Conservation (phyloP, 2,888 invertebrate genomes). For the Microplitis deprimator region DNA sequence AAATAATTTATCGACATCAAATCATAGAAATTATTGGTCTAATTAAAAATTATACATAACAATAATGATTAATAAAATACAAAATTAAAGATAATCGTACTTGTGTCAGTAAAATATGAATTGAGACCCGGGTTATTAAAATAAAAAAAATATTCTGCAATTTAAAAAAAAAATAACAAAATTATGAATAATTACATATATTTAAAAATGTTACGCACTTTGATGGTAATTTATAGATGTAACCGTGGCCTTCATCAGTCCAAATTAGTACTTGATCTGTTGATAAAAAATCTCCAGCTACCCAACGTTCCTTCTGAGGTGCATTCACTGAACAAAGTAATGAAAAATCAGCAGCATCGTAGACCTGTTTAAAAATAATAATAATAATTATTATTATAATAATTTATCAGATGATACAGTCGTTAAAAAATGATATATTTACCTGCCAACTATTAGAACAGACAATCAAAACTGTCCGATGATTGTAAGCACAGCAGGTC, state of each 20-base stretch:
- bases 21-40: too few species aligned
- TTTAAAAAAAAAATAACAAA: not conserved
- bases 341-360: constrained; percentile 93
- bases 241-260: constrained; percentile 97
- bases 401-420: not conserved
- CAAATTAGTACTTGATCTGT: constrained; percentile 94
- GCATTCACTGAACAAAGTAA: constrained; percentile 93
- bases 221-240: constrained; percentile 94
- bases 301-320: constrained; percentile 92
- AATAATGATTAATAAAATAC: too few species aligned
- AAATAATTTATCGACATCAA: too few species aligned
- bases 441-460: constrained; percentile 98
- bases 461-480: constrained; percentile 95
- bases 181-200: not conserved
- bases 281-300: constrained; percentile 94
- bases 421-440: constrained; percentile 18
- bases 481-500: constrained; percentile 95
- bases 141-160: constrained; percentile 7
- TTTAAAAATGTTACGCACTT: constrained; percentile 79
- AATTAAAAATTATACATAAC: too few species aligned
- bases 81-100: too few species aligned
- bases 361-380: constrained; percentile 73
- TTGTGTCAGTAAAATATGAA: too few species aligned
- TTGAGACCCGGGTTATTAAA: too few species aligned
- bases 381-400: constrained; percentile 9